These are phyloP conservation scores for Acleris emargana DNA, from an alignment of 2,888 invertebrate genomes.

Conservation along the genomic window DNA sequence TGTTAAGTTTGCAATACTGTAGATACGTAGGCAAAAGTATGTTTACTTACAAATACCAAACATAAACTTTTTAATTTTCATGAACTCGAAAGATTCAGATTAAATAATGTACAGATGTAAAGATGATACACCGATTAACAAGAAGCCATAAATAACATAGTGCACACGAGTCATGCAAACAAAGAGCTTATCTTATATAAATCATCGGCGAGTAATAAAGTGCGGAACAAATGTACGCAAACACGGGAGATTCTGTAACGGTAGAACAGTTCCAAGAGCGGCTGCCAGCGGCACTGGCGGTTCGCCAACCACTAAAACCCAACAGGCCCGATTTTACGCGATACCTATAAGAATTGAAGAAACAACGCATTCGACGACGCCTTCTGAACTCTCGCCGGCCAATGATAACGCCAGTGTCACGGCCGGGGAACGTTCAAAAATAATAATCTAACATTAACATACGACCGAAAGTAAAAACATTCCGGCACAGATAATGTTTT, in stretches of 20 bases:
- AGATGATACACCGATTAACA: conserved; percentile 9
- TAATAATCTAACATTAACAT: conserved; percentile 53
- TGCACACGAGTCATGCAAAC: conserved; percentile 16
- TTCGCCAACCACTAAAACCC: conserved; percentile 68
- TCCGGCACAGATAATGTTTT: conserved; percentile 40
- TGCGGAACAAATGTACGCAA: conserved; percentile 46
- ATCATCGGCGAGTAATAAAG: conserved; percentile 46
- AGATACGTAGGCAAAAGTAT: no score
- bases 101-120: not conserved
- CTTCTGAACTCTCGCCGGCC: conserved; percentile 46
- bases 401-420: conserved; percentile 56
- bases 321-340: conserved; percentile 48
- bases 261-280: conserved; percentile 47
- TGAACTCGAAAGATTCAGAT: not conserved
- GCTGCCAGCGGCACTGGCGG: conserved; percentile 62
- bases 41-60: no score
- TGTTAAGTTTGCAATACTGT: no score
- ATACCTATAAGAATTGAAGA: conserved; percentile 43
- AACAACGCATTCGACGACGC: conserved; percentile 42
- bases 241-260: conserved; percentile 48
- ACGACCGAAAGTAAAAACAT: conserved; percentile 49
- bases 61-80: no score
- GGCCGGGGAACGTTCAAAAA: conserved; percentile 49
- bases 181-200: conserved; percentile 30
- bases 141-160: conserved; percentile 25